These are phyloP conservation scores for Phalloptychus januarius DNA, from an alignment of 2,797 vertebrate species.

Conservation along the genomic window DNA sequence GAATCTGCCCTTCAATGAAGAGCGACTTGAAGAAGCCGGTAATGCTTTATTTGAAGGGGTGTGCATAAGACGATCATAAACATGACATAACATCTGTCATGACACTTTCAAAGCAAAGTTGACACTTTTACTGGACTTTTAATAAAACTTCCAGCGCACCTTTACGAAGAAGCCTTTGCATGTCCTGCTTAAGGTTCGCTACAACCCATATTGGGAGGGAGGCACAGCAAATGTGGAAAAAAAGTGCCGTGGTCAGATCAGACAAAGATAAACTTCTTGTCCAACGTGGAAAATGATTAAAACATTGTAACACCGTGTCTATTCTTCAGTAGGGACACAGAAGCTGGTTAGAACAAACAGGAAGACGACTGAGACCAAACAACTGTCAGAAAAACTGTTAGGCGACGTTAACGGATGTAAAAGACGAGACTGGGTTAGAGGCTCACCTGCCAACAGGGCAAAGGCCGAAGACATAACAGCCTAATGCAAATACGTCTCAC, in stretches of 20 bases:
- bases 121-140: too few species aligned
- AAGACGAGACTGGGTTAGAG: background rate
- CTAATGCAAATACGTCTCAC: background rate
- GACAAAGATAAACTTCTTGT: background rate
- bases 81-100: too few species aligned
- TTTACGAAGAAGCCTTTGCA: too few species aligned
- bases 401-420: background rate
- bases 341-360: background rate
- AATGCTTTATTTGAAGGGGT: too few species aligned
- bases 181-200: too few species aligned
- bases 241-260: background rate
- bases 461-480: background rate
- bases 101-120: too few species aligned
- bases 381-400: background rate
- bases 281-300: background rate
- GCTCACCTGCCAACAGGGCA: background rate
- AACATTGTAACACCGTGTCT: background rate
- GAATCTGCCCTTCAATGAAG: too few species aligned
- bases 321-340: background rate
- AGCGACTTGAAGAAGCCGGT: too few species aligned
- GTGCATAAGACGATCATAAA: too few species aligned
- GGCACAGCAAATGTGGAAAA: background rate
- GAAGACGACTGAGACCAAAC: background rate
- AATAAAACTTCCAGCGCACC: too few species aligned
- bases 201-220: too few species aligned